Evolutionary conservation across 2,113 vertebrate species (phyloP), one percentile per base, ranked within the genome.

Genomic region (Opisthocomus hoazin): DNA sequence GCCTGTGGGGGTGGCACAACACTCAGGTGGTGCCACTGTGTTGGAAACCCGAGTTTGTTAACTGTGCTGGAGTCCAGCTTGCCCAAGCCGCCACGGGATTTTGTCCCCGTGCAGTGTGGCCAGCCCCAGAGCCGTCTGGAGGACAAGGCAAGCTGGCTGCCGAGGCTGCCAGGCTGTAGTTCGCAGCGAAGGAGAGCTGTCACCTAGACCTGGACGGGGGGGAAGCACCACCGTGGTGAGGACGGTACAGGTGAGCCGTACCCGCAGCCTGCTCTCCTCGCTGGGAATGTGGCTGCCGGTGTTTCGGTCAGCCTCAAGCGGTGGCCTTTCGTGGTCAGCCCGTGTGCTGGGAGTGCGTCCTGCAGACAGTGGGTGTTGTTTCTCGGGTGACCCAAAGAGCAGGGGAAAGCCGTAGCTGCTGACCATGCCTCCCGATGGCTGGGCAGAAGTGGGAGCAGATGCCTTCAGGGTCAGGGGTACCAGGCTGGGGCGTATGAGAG

Each of bases 161-260:
- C 5, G 6, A 36, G 36, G 56, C 79, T 57, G 46, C 61, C 57
- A 6, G 60, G 66, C 78, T 75, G 26, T 36, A 21, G 77, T 15
- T 91, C 19, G 19, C 70, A 69, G 78, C 79, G 54, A 27, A 94
- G 75, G 76, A 92, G 68, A 75, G 3, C 41, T 75, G 39, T 64
- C 91, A 61, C 10, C 84, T 89, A 89, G 75, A 94, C 82, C 48
- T 65, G 75, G 57, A 73, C 64, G 48, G 24, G 17, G n/a, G 71
- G 1, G 20, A 86, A 60, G 74, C 8, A 1, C 61, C 77, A 53
- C 48, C 41, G 1, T 68, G 50, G 63, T 61, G 66, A 91, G 80
- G 41, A 93, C 2, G 1, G 60, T 39, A 36, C 83, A 96, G 95
- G 96, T 96, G 91, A 97, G 95, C 81, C 74, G 43, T 65, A 36